Percentiles rank a stretch among this genome's conserved stretches.
These are phyloP conservation scores for Lycocorax pyrrhopterus DNA, from an alignment of 2,113 vertebrate genomes.

Conservation along the genomic window DNA sequence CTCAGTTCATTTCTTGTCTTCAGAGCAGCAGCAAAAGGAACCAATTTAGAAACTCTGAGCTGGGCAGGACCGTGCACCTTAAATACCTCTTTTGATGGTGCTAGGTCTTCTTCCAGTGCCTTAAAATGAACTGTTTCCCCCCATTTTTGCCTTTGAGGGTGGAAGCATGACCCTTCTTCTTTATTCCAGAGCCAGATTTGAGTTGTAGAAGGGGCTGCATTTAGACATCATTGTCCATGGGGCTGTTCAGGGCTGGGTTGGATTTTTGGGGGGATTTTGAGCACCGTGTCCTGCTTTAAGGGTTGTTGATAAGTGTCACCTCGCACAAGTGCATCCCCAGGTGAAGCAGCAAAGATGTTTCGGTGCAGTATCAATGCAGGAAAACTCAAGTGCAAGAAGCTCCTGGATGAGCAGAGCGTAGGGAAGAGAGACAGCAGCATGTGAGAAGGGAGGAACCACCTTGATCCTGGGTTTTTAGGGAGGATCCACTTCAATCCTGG, in stretches of 20 bases:
- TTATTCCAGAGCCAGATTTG: not conserved
- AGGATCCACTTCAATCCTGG: too few relatives aligned
- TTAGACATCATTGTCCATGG: not conserved
- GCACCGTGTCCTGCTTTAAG: not conserved
- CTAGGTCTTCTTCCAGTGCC: not conserved
- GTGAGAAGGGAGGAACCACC: not conserved
- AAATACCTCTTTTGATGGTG: not conserved
- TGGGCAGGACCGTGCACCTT: not conserved
- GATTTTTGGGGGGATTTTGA: not conserved
- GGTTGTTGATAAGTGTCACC: rapidly evolving
- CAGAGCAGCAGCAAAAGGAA: not conserved
- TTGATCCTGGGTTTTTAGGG: not conserved
- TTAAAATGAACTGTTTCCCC: not conserved
- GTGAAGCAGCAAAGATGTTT: not conserved
- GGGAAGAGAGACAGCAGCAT: not conserved
- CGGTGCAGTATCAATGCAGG: not conserved
- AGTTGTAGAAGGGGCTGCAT: not conserved
- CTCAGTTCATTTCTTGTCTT: not conserved
- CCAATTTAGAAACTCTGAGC: not conserved
- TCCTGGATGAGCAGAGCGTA: not conserved
- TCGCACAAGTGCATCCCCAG: not conserved
- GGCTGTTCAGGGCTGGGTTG: not conserved
- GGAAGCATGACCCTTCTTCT: rapidly evolving
- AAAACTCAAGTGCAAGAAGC: not conserved
- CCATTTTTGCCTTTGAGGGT: not conserved